Evolutionary conservation across 2,113 vertebrate genomes (phyloP).

Genomic region (Pycnonotus jocosus): DNA sequence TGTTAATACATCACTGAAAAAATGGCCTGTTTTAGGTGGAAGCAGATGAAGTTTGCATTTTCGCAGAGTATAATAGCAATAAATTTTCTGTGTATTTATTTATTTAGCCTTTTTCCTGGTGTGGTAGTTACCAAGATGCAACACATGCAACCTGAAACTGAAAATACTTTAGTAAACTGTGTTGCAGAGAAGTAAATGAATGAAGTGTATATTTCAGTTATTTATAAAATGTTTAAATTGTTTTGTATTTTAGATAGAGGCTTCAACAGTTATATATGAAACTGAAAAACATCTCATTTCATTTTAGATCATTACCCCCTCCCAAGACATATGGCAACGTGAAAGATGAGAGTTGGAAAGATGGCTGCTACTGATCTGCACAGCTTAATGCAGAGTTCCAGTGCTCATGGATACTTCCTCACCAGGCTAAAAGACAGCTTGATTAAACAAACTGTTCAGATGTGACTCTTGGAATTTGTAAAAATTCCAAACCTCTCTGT

Average conservation of each 20-base stretch:
- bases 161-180: neutral
- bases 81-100: neutral
- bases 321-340: slow-evolving; percentile 83
- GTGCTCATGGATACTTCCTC: slow-evolving; percentile 66
- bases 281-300: slow-evolving; percentile 26
- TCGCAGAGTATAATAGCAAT: neutral
- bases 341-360: slow-evolving; percentile 95
- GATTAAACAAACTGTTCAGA: slow-evolving; percentile 73
- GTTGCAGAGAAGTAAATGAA: neutral
- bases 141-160: neutral
- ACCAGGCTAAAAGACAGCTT: slow-evolving; percentile 65
- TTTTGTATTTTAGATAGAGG: neutral
- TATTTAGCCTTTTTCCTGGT: neutral
- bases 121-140: neutral
- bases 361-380: slow-evolving; percentile 90
- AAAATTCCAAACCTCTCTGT: slow-evolving; percentile 77
- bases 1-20: neutral
- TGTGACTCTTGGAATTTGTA: slow-evolving; percentile 71
- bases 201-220: neutral
- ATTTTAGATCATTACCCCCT: slow-evolving; percentile 87
- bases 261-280: neutral
- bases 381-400: slow-evolving; percentile 52
- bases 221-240: neutral
- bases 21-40: neutral
- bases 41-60: neutral